Evolutionary conservation across 2,797 vertebrate genomes (phyloP), one percentile per base, ranked within the genome.

Genomic region (Oreortyx pictus): DNA sequence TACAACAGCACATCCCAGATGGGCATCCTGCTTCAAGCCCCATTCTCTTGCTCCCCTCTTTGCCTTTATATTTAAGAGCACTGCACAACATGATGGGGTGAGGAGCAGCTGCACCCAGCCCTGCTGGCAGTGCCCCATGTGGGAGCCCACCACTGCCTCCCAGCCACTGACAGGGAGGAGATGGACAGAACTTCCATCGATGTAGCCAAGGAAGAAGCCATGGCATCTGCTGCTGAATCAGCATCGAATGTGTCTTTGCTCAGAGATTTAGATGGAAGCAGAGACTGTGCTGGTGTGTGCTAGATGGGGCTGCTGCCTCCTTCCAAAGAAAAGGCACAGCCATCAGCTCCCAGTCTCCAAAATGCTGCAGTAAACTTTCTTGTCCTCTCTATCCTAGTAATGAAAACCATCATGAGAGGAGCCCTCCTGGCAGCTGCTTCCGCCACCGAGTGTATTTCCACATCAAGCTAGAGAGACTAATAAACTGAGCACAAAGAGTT

Each of bases 61-160:
- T 52, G 37, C 25, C 29, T 41, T n/a, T 17, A 47, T 9, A 6
- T 74, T 46, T 61, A 71, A 72, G 84, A 80, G 6, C 57, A n/a
- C 0, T 0, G 24, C 0, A 1, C 23, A 52, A 67, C 43, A 47
- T 0, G 0, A 2, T 0, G 0, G 41, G 18, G 9, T 0, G 5
- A 85, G 61, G 61, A 39, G 4, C 33, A 71, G 39, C 18, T 60
- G 23, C 79, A 25, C 64, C 14, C 56, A 59, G 52, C 23, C 4
- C 2, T 29, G 23, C 39, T 41, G 73, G 33, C 4, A 17, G 41
- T 75, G 43, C 2, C 2, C 7, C 9, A 4, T 1, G 3, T 59
- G 54, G 54, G 57, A 85, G 4, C 23, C 39, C 43, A 7, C 52
- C 2, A 2, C 35, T 65, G 74, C 64, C 29, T 64, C 20, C 33